Conservation (phyloP, 2,113 vertebrate genomes). For the Melanerpes aurifrons region DNA sequence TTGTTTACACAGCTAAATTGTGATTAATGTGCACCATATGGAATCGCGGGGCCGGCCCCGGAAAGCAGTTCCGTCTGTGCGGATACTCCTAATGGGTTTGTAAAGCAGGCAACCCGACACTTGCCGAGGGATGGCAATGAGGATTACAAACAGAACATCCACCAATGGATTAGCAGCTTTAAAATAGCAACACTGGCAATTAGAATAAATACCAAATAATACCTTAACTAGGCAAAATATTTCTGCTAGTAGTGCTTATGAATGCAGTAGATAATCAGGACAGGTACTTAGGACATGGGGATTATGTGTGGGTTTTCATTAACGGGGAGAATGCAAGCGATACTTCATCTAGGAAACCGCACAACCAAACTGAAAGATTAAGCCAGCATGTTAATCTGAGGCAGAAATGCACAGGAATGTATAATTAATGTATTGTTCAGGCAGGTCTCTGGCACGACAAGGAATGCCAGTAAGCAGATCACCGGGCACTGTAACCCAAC, state of each 20-base stretch:
- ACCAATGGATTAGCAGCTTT: not conserved
- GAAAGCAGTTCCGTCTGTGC: slow-evolving; percentile 34
- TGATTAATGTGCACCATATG: slow-evolving; percentile 69
- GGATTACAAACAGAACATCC: slow-evolving; percentile 54
- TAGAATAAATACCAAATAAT: slow-evolving; percentile 41
- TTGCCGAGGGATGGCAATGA: not conserved
- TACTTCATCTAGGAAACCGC: slow-evolving; percentile 24
- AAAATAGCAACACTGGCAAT: slow-evolving; percentile 31
- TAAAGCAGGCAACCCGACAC: not conserved
- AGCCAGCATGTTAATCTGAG: not conserved
- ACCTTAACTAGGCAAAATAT: slow-evolving; percentile 10
- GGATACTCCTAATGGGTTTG: slow-evolving; percentile 27
- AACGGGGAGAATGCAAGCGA: not conserved
- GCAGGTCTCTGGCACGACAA: not conserved
- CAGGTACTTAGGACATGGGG: not conserved
- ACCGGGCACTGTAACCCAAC: not conserved
- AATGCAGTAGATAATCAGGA: not conserved
- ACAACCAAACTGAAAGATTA: slow-evolving; percentile 10
- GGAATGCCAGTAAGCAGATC: not conserved
- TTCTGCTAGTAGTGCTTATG: not conserved
- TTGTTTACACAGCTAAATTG: slow-evolving; percentile 58
- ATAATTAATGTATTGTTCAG: not conserved
- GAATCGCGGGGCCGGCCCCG: slow-evolving; percentile 33
- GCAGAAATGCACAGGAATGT: not conserved
- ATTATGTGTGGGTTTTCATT: slow-evolving; percentile 38